phyloP scores from a whole-genome alignment of 1,140 invertebrate species.

The Delia radicum region DNA sequence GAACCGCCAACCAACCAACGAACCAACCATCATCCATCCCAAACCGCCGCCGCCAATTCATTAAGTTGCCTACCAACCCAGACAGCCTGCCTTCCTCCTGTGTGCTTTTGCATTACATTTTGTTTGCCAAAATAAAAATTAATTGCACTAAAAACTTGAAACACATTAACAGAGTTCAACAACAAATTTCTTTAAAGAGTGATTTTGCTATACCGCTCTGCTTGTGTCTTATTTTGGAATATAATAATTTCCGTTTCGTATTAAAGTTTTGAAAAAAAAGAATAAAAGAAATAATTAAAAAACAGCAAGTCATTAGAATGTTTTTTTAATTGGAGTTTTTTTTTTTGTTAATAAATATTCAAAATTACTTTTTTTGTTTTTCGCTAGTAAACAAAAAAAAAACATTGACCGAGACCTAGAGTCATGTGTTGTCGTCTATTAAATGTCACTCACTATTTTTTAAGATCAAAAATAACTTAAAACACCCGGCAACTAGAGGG shows the following conservation, averaged over 20 bases:
- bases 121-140: not conserved
- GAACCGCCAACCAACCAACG: not conserved
- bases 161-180: not conserved
- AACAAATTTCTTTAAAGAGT: not conserved
- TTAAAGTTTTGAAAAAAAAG: not conserved
- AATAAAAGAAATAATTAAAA: not conserved
- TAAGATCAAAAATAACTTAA: no score
- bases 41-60: not conserved
- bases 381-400: not conserved
- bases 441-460: no score
- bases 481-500: no score
- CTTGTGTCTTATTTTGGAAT: not conserved
- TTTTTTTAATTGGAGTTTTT: not conserved
- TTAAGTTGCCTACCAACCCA: not conserved
- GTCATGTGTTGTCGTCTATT: no score
- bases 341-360: not conserved
- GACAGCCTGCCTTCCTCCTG: not conserved
- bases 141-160: not conserved
- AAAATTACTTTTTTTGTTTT: not conserved
- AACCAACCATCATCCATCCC: not conserved
- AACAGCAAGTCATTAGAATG: no score
- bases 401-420: not conserved
- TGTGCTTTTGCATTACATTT: not conserved
- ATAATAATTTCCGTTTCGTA: not conserved
- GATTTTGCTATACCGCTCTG: not conserved